A percentile compares a stretch with the other conserved stretches of the same genome.
These are phyloP conservation scores for Lepus americanus DNA, from an alignment of 2,113 vertebrate genomes.

Conservation along the genomic window DNA sequence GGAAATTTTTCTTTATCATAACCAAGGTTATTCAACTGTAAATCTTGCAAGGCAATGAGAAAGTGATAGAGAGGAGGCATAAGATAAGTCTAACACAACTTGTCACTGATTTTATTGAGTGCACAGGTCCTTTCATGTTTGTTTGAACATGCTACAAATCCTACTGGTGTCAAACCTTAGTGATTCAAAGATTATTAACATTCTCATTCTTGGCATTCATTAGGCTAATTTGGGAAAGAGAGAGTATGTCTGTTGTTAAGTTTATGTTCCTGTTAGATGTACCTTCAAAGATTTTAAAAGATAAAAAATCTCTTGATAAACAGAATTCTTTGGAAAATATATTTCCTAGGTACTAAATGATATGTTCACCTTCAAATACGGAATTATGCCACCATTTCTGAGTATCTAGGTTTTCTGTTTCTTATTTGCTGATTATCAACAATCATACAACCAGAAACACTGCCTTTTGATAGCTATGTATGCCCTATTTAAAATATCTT, in stretches of 20 bases:
- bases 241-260: neutral
- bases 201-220: neutral
- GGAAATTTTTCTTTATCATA: slow-evolving; percentile 21
- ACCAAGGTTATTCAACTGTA: slow-evolving; percentile 33
- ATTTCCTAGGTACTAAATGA: slow-evolving; percentile 39
- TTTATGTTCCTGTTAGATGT: slow-evolving; percentile 15
- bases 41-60: slow-evolving; percentile 58
- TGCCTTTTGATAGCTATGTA: neutral
- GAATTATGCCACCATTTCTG: slow-evolving; percentile 36
- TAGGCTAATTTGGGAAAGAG: slow-evolving; percentile 29
- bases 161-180: neutral
- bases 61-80: slow-evolving; percentile 47
- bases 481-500: slow-evolving; percentile 31
- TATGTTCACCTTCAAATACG: slow-evolving; percentile 39
- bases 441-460: slow-evolving; percentile 35
- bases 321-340: slow-evolving; percentile 49
- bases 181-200: slow-evolving; percentile 8
- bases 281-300: slow-evolving; percentile 23
- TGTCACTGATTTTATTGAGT: slow-evolving; percentile 29
- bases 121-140: slow-evolving; percentile 20
- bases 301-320: slow-evolving; percentile 60
- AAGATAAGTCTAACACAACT: slow-evolving; percentile 31
- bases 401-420: slow-evolving; percentile 13
- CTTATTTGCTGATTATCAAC: slow-evolving; percentile 34
- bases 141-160: slow-evolving; percentile 37